Conservation (phyloP, 2,797 vertebrate species). For the Uromys caudimaculatus region DNA sequence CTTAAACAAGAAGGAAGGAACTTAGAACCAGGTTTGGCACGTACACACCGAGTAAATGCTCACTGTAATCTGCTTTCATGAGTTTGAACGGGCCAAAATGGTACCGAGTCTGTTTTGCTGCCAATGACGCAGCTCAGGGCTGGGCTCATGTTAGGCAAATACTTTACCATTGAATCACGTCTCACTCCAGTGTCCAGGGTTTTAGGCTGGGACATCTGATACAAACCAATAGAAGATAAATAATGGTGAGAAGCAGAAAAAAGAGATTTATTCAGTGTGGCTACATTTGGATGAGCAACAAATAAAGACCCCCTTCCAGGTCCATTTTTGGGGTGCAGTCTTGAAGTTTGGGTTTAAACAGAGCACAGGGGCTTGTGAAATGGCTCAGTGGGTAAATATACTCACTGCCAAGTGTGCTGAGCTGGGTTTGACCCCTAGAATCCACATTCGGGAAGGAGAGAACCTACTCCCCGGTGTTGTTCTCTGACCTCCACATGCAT, state of each 20-base stretch:
- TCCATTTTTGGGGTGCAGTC: background rate
- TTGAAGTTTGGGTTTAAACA: background rate
- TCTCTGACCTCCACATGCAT: background rate
- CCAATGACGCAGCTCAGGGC: background rate
- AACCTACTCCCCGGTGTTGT: too few species aligned
- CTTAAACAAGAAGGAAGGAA: constrained; percentile 15
- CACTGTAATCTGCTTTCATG: background rate
- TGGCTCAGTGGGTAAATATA: background rate
- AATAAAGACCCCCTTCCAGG: background rate
- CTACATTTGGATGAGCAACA: background rate
- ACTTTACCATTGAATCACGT: background rate
- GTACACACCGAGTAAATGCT: background rate
- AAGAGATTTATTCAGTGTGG: background rate
- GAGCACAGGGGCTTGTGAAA: background rate
- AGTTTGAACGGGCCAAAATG: background rate
- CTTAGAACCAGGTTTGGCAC: background rate
- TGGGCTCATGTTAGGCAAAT: too few species aligned
- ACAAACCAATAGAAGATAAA: background rate
- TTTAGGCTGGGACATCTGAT: background rate
- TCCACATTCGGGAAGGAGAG: background rate
- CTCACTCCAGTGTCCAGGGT: background rate
- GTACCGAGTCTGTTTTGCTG: background rate
- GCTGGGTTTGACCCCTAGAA: background rate
- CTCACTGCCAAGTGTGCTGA: too few species aligned
- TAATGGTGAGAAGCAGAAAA: background rate